Evolutionary conservation across 1,140 invertebrate species (phyloP).

Genomic region (Drosophila obscura): DNA sequence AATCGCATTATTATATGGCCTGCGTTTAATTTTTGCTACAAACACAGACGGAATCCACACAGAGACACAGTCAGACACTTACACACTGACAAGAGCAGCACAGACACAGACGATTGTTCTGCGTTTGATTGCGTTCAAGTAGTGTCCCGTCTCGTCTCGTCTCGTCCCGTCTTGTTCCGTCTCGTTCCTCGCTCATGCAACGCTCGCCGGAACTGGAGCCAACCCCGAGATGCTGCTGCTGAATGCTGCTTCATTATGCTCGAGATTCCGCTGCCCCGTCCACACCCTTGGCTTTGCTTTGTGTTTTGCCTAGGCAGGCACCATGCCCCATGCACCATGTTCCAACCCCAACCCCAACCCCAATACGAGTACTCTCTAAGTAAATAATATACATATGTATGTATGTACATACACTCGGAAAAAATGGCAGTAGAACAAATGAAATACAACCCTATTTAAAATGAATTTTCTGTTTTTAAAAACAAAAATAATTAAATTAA

Average conservation of each 20-base stretch:
- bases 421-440: no score
- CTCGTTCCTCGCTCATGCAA: no score
- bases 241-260: conserved; percentile 58
- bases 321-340: no score
- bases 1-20: conserved; percentile 77
- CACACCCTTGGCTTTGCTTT: conserved; percentile 1
- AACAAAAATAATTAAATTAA: no score
- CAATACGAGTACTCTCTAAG: no score
- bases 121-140: conserved; percentile 65
- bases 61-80: conserved; percentile 5
- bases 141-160: neutral
- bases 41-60: conserved; percentile 17
- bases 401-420: no score
- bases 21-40: conserved; percentile 74
- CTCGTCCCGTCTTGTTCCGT: no score
- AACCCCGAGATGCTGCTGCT: conserved; percentile 10
- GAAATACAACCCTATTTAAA: no score
- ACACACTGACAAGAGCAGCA: neutral
- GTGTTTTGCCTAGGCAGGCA: neutral
- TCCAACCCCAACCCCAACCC: no score
- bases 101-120: conserved; percentile 52
- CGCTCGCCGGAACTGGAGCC: no score
- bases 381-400: no score
- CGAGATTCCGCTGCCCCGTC: conserved; percentile 20
- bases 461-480: no score